These are phyloP conservation scores for Sinella curviseta DNA, from an alignment of 1,140 invertebrate species.

Conservation along the genomic window DNA sequence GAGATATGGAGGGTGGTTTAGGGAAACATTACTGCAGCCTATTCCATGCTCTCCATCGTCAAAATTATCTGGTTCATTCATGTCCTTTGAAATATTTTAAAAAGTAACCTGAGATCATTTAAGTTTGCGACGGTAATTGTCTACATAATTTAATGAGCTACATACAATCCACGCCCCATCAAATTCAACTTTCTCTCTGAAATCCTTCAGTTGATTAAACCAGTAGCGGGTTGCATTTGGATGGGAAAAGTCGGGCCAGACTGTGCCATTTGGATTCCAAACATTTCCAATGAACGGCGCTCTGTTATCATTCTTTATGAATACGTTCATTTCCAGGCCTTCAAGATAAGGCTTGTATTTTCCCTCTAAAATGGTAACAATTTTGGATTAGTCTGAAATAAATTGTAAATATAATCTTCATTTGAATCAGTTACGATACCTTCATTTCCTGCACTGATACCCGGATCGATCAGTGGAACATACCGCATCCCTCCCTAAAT, in stretches of 20 bases:
- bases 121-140: no score
- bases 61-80: conserved; percentile 87
- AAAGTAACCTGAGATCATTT: no score
- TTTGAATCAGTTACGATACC: no score
- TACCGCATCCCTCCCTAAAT: conserved; percentile 70
- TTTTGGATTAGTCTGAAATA: no score
- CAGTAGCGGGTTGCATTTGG: conserved; percentile 74
- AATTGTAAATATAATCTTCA: no score
- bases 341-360: conserved; percentile 73
- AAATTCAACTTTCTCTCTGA: conserved; percentile 68
- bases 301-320: conserved; percentile 67
- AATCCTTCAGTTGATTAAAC: conserved; percentile 66
- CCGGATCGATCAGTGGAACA: conserved; percentile 72
- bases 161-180: conserved; percentile 84
- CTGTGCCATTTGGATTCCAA: conserved; percentile 73
- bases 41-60: conserved; percentile 62
- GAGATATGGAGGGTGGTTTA: conserved; percentile 71
- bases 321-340: conserved; percentile 69
- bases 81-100: conserved; percentile 55
- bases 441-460: conserved; percentile 66
- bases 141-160: conserved; percentile 55
- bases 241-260: conserved; percentile 84
- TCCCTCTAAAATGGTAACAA: conserved; percentile 17
- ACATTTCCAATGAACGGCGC: conserved; percentile 73
- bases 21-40: conserved; percentile 63